phyloP scores from a whole-genome alignment of 53 echinoderm and acorn worm species.

The Mesocentrotus franciscanus region DNA sequence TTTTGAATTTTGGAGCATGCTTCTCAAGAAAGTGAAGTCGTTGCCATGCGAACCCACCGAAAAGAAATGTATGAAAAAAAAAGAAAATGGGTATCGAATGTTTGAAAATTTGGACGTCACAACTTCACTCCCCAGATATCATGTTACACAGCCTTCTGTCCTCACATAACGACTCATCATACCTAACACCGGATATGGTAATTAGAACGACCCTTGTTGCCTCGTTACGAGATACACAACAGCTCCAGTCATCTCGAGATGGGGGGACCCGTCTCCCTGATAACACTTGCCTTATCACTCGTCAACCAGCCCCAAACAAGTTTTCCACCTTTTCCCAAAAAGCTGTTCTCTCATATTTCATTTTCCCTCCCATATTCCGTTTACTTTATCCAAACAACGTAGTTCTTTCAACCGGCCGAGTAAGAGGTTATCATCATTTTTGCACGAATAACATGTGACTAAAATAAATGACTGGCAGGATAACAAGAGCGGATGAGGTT shows the following conservation, averaged over 20 bases:
- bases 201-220: conserved; percentile 48
- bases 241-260: conserved; percentile 2
- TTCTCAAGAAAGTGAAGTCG: not conserved
- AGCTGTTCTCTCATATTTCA: not conserved
- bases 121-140: not conserved
- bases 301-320: not conserved
- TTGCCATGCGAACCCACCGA: not conserved
- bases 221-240: conserved; percentile 3
- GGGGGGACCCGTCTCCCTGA: not conserved
- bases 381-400: not conserved
- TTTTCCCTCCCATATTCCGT: not conserved
- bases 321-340: not conserved
- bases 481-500: not conserved
- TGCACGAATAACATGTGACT: not conserved
- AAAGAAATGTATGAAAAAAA: not conserved
- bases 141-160: conserved; percentile 30
- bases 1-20: not conserved
- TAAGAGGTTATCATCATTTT: not conserved
- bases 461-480: not conserved
- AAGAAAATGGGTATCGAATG: not conserved
- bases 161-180: conserved; percentile 38
- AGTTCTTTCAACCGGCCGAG: not conserved
- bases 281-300: not conserved
- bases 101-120: conserved; percentile 37
- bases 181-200: not conserved